Percentiles rank a stretch among this genome's conserved stretches.
Conservation (phyloP, 2,888 invertebrate species). For the Melieria omissa region DNA sequence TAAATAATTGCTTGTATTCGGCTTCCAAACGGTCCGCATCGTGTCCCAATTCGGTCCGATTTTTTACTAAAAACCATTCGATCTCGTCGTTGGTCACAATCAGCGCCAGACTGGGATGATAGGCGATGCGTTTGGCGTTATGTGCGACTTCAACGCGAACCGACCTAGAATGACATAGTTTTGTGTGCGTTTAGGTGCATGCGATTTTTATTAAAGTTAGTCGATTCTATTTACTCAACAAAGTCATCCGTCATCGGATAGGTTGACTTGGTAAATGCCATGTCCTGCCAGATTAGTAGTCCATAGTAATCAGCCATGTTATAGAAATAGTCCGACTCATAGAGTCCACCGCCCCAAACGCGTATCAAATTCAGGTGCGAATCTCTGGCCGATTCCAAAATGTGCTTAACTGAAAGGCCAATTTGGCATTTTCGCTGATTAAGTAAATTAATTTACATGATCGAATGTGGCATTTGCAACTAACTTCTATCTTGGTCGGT, state of each 20-base stretch:
- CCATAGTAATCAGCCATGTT: constrained; percentile 87
- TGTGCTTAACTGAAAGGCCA: constrained; percentile 68
- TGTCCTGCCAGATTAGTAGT: constrained; percentile 96
- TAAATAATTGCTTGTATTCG: constrained; percentile 87
- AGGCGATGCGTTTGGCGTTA: constrained; percentile 83
- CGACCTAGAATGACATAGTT: constrained; percentile 66
- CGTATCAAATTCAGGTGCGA: constrained; percentile 92
- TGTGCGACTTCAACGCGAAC: constrained; percentile 82
- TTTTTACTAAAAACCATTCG: constrained; percentile 83
- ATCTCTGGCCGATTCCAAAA: constrained; percentile 78
- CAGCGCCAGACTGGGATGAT: constrained; percentile 86
- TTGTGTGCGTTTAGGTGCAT: neutral
- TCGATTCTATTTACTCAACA: constrained; percentile 68
- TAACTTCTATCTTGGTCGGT: constrained; percentile 68
- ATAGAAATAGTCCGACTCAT: constrained; percentile 92
- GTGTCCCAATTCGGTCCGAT: constrained; percentile 75
- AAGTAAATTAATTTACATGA: neutral
- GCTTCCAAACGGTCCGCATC: constrained; percentile 71
- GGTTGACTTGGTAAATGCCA: constrained; percentile 94
- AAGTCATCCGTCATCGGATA: constrained; percentile 83
- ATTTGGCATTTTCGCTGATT: neutral
- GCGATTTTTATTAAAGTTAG: neutral
- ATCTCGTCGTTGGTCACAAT: constrained; percentile 98
- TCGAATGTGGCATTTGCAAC: constrained; percentile 30
- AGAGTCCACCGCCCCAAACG: constrained; percentile 97